Evolutionary conservation across 2,113 vertebrate genomes (phyloP).

Genomic region (Nymphicus hollandicus): DNA sequence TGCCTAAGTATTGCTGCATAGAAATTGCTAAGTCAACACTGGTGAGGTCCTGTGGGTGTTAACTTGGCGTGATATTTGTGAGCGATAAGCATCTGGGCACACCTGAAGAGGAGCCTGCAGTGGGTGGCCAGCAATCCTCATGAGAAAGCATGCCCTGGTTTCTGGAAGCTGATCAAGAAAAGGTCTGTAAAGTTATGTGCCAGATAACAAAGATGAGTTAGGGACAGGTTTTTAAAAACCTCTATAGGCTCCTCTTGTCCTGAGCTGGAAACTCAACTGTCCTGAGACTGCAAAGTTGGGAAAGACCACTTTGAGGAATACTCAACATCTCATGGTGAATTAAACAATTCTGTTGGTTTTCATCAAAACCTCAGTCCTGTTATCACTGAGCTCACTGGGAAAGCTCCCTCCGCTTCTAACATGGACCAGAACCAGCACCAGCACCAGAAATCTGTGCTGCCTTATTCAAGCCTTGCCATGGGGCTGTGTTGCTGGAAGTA

Average conservation of each 20-base stretch:
- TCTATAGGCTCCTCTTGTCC: background rate
- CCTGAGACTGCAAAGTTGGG: background rate
- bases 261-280: background rate
- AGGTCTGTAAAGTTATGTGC: background rate
- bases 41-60: background rate
- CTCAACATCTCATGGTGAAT: background rate
- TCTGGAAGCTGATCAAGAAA: background rate
- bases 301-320: background rate
- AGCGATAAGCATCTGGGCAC: accelerated
- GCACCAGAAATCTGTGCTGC: background rate
- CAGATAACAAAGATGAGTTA: background rate
- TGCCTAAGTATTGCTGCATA: background rate
- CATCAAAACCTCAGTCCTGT: background rate
- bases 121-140: background rate
- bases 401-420: background rate
- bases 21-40: background rate
- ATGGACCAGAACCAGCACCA: background rate
- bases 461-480: background rate
- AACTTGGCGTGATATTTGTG: background rate
- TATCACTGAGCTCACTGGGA: background rate
- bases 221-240: background rate
- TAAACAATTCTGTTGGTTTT: background rate
- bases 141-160: background rate
- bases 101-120: background rate
- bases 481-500: background rate